phyloP scores from a whole-genome alignment of 30 jellyfish, hydroid and myxozoan genomes.

The Hydra vulgaris region DNA sequence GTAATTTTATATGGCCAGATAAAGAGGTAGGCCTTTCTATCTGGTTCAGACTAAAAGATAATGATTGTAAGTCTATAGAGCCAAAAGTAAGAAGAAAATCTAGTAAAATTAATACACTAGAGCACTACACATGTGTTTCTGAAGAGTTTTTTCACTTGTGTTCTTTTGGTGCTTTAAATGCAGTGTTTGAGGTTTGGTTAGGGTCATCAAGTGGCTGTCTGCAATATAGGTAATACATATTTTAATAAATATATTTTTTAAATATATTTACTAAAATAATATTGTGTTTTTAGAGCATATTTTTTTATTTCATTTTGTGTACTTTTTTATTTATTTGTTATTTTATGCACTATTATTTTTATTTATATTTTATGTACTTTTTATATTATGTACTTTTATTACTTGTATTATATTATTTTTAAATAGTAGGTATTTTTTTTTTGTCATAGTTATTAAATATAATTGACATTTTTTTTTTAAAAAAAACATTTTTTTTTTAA shows the following conservation, averaged over 20 bases:
- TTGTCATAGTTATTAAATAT: no score
- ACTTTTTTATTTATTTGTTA: not conserved
- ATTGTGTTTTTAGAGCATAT: not conserved
- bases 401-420: no score
- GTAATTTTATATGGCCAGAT: slow-evolving; percentile 82
- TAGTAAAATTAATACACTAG: not conserved
- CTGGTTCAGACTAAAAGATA: slow-evolving; percentile 63
- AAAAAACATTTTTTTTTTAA: no score
- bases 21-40: slow-evolving; percentile 69
- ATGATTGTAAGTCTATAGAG: not conserved
- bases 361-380: no score
- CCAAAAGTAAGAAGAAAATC: not conserved
- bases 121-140: slow-evolving; percentile 4
- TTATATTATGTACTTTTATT: no score
- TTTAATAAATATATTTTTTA: not conserved
- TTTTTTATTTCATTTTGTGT: not conserved
- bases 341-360: no score
- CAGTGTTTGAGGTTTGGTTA: slow-evolving; percentile 91
- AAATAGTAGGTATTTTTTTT: no score
- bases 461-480: no score
- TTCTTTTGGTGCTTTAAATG: slow-evolving; percentile 74
- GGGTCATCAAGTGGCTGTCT: slow-evolving; percentile 53
- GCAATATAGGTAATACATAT: slow-evolving; percentile 61
- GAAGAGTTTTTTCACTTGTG: slow-evolving; percentile 53
- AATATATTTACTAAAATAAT: not conserved